phyloP scores from a whole-genome alignment of 2,113 vertebrate genomes.

The Formicarius rufipectus region DNA sequence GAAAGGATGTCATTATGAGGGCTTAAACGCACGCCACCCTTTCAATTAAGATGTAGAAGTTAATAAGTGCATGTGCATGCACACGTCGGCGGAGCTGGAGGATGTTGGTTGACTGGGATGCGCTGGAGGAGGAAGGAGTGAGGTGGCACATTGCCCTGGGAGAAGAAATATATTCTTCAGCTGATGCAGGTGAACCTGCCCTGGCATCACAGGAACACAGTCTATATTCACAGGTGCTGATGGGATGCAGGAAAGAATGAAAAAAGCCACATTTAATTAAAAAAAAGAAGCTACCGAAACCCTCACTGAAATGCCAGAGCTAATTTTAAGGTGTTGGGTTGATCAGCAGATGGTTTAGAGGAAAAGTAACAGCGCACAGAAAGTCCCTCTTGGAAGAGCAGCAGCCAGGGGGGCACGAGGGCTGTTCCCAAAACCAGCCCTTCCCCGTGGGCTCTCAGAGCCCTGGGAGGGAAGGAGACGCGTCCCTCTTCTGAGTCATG shows the following conservation, averaged over 20 bases:
- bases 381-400: not conserved
- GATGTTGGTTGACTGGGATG: not conserved
- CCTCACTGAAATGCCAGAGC: not conserved
- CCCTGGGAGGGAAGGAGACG: not conserved
- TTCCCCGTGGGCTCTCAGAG: not conserved
- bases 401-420: not conserved
- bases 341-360: not conserved
- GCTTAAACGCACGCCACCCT: accelerated
- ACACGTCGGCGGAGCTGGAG: not conserved
- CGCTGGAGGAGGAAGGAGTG: not conserved
- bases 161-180: not conserved
- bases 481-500: not conserved
- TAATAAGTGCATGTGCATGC: accelerated
- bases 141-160: not conserved
- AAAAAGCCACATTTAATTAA: not conserved
- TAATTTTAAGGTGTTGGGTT: not conserved
- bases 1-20: not conserved
- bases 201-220: accelerated
- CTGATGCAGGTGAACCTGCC: not conserved
- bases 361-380: accelerated
- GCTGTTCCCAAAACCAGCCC: accelerated
- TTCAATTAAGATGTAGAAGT: not conserved
- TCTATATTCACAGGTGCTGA: not conserved
- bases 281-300: not conserved
- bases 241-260: not conserved